Conservation (phyloP, 2,888 invertebrate genomes). For the Heliconius erato region DNA sequence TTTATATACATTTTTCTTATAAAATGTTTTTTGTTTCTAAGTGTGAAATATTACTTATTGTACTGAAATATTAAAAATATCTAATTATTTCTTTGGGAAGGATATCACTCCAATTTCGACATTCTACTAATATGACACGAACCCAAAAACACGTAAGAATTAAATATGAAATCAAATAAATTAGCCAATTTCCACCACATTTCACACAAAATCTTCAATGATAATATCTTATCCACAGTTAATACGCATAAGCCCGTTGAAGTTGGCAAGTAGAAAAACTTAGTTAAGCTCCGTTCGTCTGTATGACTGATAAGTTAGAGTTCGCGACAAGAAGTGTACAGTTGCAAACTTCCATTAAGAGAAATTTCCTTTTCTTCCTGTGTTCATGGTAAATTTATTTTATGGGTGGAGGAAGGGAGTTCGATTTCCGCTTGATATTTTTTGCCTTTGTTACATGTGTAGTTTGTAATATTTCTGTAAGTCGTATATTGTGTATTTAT, state of each 20-base stretch:
- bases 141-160: background rate
- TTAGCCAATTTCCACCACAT: slow-evolving; percentile 22
- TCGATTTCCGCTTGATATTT: background rate
- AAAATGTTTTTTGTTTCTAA: background rate
- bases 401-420: background rate
- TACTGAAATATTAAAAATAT: no score
- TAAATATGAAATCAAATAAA: background rate
- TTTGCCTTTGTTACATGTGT: background rate
- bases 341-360: slow-evolving; percentile 21
- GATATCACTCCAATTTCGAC: background rate
- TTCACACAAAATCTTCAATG: slow-evolving; percentile 30
- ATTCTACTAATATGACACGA: background rate
- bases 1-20: background rate
- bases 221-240: slow-evolving; percentile 50
- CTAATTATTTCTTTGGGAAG: background rate
- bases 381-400: slow-evolving; percentile 7
- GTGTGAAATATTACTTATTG: background rate
- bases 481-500: no score
- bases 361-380: slow-evolving; percentile 10
- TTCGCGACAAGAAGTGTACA: slow-evolving; percentile 55
- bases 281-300: slow-evolving; percentile 73
- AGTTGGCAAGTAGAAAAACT: slow-evolving; percentile 67
- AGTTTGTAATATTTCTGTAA: no score
- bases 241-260: slow-evolving; percentile 54
- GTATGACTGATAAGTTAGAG: slow-evolving; percentile 77